Conservation (phyloP, 2,113 vertebrate genomes). For the Hemichromis elongatus region DNA sequence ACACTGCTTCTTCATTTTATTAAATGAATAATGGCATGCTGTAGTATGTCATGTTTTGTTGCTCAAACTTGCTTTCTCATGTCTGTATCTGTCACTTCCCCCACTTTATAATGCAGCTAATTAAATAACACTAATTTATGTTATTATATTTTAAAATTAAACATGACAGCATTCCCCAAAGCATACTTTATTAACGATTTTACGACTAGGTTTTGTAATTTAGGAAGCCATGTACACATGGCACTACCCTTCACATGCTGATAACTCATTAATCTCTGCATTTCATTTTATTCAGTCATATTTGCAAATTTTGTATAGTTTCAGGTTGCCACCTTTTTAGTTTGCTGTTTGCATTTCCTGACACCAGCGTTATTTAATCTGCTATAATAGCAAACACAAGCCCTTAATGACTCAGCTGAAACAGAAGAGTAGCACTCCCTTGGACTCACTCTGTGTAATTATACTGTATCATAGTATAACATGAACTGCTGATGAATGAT, state of each 20-base stretch:
- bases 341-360: neutral
- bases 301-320: neutral
- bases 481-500: neutral
- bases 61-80: neutral
- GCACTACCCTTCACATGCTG: neutral
- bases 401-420: neutral
- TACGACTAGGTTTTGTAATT: neutral
- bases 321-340: neutral
- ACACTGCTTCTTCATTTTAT: neutral
- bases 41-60: neutral
- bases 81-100: neutral
- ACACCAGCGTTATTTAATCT: neutral
- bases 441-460: neutral
- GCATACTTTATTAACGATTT: neutral
- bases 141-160: neutral
- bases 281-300: neutral
- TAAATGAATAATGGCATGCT: neutral
- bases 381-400: neutral
- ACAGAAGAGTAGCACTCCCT: neutral
- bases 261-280: neutral
- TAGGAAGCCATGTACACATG: accelerated
- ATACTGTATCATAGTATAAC: neutral
- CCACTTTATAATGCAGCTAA: neutral
- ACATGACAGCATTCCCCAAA: neutral
- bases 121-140: neutral